Percentiles rank a stretch among this genome's conserved stretches.
Evolutionary conservation across 2,797 vertebrate genomes (phyloP).

Genomic region (Manis javanica): DNA sequence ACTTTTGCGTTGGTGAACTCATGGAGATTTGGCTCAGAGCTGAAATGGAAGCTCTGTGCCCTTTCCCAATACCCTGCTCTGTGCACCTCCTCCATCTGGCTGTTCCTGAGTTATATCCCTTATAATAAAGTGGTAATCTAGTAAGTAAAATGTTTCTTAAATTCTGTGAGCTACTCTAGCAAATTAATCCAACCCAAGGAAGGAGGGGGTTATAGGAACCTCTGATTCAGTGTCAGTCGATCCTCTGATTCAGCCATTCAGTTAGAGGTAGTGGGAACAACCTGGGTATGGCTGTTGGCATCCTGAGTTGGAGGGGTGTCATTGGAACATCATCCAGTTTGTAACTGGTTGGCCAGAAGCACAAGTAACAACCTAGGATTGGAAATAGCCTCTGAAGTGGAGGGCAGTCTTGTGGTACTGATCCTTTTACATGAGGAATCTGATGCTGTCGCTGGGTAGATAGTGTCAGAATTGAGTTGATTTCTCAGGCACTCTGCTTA

Average conservation of each 20-base stretch:
- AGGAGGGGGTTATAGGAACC: neutral
- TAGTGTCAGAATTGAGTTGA: neutral
- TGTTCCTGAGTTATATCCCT: neutral
- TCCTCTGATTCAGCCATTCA: neutral
- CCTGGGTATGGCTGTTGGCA: neutral
- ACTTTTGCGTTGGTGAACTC: neutral
- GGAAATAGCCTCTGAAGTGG: neutral
- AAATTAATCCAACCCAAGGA: neutral
- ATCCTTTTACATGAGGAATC: neutral
- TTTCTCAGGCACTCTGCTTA: neutral
- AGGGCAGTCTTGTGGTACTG: neutral
- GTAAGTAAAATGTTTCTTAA: neutral
- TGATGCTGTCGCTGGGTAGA: neutral
- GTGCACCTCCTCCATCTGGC: neutral
- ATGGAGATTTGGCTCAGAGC: neutral
- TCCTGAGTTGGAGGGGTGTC: neutral
- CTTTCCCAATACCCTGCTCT: neutral
- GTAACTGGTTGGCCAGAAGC: neutral
- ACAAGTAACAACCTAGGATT: neutral
- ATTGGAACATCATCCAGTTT: neutral
- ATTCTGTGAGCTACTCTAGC: neutral
- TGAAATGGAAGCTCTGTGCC: neutral
- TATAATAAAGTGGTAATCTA: neutral
- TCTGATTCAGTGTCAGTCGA: neutral
- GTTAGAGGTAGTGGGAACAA: neutral